phyloP scores from a whole-genome alignment of 2,888 invertebrate species.

The Nomada ruficornis region DNA sequence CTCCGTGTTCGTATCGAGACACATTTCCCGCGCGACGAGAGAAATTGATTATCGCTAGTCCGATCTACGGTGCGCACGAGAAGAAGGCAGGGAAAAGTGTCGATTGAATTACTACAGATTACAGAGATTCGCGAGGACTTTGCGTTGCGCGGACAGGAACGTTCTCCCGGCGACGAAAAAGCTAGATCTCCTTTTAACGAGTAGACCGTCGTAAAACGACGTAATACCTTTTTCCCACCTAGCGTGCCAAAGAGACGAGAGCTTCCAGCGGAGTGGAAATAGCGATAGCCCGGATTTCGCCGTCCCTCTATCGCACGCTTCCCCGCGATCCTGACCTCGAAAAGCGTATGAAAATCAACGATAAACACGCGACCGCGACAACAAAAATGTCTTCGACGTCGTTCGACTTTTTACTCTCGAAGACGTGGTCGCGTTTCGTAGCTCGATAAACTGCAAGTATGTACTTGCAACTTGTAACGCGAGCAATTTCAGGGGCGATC shows the following conservation, averaged over 20 bases:
- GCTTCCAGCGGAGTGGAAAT: slow-evolving; percentile 26
- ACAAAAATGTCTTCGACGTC: background rate
- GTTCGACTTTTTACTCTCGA: background rate
- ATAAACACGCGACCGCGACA: background rate
- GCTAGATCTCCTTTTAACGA: background rate
- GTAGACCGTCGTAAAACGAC: slow-evolving; percentile 12
- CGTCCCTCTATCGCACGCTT: background rate
- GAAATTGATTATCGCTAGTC: too few species aligned
- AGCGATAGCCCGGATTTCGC: slow-evolving; percentile 17
- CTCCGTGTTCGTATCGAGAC: background rate
- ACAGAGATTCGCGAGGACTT: background rate
- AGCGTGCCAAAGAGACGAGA: background rate
- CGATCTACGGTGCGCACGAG: background rate
- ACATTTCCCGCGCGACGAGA: background rate
- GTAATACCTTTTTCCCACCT: slow-evolving; percentile 19
- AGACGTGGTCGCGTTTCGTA: background rate
- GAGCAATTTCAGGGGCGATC: background rate
- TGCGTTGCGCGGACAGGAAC: background rate
- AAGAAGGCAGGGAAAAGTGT: background rate
- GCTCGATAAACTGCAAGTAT: background rate
- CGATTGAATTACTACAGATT: background rate
- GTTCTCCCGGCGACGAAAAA: background rate
- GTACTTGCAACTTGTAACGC: background rate
- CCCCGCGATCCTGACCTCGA: background rate
- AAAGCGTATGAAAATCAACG: background rate